A percentile compares a stretch with the other conserved stretches of the same genome.
These are phyloP conservation scores for Synanthedon formicaeformis DNA, from an alignment of 2,888 invertebrate genomes.

Conservation along the genomic window DNA sequence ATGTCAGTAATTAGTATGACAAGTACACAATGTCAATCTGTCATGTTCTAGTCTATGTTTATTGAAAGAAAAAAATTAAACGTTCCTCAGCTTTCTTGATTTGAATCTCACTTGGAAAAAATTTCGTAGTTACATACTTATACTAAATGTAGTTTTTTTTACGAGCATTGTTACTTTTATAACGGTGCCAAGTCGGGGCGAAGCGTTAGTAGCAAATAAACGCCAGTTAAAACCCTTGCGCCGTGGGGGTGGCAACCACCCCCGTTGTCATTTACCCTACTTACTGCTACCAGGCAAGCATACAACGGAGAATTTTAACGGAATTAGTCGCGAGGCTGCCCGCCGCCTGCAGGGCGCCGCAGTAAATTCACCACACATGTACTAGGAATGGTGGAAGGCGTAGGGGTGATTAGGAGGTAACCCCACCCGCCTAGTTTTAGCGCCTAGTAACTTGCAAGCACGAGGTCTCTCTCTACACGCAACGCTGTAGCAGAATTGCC, in stretches of 20 bases:
- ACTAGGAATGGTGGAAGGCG: slow-evolving; percentile 19
- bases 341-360: slow-evolving; percentile 64
- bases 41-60: no score
- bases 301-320: slow-evolving; percentile 65
- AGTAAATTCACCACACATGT: slow-evolving; percentile 58
- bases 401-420: slow-evolving; percentile 11
- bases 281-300: slow-evolving; percentile 52
- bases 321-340: slow-evolving; percentile 55
- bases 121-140: no score
- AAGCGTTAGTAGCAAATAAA: slow-evolving; percentile 20
- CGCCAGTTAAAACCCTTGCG: slow-evolving; percentile 16
- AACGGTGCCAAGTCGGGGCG: slow-evolving; percentile 29
- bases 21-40: no score
- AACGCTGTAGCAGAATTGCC: slow-evolving; percentile 41
- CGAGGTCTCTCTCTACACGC: slow-evolving; percentile 50
- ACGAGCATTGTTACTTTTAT: slow-evolving; percentile 7
- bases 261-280: slow-evolving; percentile 61
- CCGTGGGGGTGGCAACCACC: slow-evolving; percentile 25
- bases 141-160: no score
- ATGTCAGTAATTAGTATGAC: no score
- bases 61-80: no score
- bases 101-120: no score
- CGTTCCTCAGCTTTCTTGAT: no score
- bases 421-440: slow-evolving; percentile 49
- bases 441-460: slow-evolving; percentile 48